Evolutionary conservation across 2,888 invertebrate genomes (phyloP), one percentile per base, ranked within the genome.

Genomic region (Drosophila quinaria): DNA sequence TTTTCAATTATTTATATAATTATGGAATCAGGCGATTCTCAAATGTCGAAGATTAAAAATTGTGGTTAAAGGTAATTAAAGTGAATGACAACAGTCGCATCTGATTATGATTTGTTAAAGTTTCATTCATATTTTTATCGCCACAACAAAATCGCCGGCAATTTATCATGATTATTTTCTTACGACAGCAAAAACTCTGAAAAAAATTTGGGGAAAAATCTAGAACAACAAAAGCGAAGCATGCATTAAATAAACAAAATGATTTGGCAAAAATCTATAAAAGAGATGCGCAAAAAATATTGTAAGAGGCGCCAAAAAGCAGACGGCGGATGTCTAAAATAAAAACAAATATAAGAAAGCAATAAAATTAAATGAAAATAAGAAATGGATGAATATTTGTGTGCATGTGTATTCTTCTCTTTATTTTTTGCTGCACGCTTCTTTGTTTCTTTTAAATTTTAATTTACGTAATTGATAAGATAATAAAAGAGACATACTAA

Each of bases 401-500:
- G 10, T 60, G 17, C 47, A 25, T 22, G 22, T 22, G 22, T 54
- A 25, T 29, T 29, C 29, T 37, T 44, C 42, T 49, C 10, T 22
- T 22, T n/a, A n/a, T n/a, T 31, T 41, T 31, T 15, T 22, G 39
- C 15, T 22, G 51, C 66, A 63, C 63, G 70, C 35, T 56, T 64
- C 61, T 71, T 66, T 69, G 50, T 69, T 77, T 46, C 55, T 60
- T 61, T 65, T 50, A 69, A 54, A 49, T 47, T 76, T 74, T 8
- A 64, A 76, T 88, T 86, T 81, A 88, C 88, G 84, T 74, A 88
- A 86, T 76, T 88, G 86, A 86, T 86, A 86, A 86, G 78, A 84
- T 33, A 33, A 72, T 61, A 17, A 64, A 64, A 49, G 25, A 56
- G 44, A 61, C 31, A 52, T 58, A 71, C 58, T 71, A 86, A 86